Conservation (phyloP, 2,113 vertebrate genomes). For the Spea multiplicata region DNA sequence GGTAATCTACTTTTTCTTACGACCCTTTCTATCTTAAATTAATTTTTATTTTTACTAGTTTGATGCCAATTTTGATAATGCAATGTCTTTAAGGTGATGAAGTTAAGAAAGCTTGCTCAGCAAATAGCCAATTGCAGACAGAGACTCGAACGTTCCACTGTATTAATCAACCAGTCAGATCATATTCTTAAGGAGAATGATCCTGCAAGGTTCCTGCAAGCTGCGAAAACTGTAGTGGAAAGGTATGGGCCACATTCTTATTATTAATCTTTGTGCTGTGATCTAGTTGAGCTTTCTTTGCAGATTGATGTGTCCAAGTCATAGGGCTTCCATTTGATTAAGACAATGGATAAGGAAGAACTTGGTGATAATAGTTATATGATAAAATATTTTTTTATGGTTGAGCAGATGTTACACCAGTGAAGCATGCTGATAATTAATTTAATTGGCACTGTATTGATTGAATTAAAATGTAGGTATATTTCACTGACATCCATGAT, state of each 20-base stretch:
- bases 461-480: too few relatives aligned
- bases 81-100: slow-evolving; percentile 82
- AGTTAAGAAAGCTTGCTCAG: slow-evolving; percentile 94
- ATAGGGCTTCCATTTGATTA: too few relatives aligned
- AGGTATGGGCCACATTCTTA: slow-evolving; percentile 66
- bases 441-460: too few relatives aligned
- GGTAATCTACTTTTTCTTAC: too few relatives aligned
- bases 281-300: not conserved
- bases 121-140: slow-evolving; percentile 98
- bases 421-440: too few relatives aligned
- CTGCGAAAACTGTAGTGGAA: slow-evolving; percentile 90
- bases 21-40: too few relatives aligned
- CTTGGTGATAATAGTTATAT: too few relatives aligned
- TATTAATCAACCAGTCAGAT: slow-evolving; percentile 94
- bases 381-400: too few relatives aligned
- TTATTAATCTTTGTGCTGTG: not conserved
- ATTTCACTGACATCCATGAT: too few relatives aligned
- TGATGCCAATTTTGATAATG: not conserved
- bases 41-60: too few relatives aligned
- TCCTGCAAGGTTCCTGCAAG: slow-evolving; percentile 93
- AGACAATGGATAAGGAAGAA: too few relatives aligned
- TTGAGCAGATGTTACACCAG: too few relatives aligned
- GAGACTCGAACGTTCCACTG: slow-evolving; percentile 92
- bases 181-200: slow-evolving; percentile 97
- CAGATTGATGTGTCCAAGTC: not conserved